Evolutionary conservation across 1,140 invertebrate species (phyloP).

Genomic region (Ectropis grisescens): DNA sequence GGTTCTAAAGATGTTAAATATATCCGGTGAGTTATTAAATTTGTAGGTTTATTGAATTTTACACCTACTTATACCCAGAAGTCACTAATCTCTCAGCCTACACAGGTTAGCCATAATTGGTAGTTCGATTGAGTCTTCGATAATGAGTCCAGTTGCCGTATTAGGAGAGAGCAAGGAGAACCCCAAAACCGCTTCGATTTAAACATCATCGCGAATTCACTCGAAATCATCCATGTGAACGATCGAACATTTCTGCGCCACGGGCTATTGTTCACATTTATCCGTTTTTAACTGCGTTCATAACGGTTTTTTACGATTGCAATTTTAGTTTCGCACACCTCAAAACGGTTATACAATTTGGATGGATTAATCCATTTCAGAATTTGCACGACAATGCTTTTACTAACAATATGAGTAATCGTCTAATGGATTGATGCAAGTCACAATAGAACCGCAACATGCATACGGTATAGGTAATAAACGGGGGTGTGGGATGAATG

Average conservation of each 20-base stretch:
- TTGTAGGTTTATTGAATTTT: not conserved
- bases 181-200: constrained; percentile 8
- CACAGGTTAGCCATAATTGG: constrained; percentile 31
- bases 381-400: constrained; percentile 39
- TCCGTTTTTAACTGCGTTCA: too few relatives aligned
- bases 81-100: constrained; percentile 26
- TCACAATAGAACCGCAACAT: constrained; percentile 52
- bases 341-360: too few relatives aligned
- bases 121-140: constrained; percentile 19
- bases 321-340: too few relatives aligned
- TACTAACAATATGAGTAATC: constrained; percentile 50
- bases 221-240: too few relatives aligned
- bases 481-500: constrained; percentile 55
- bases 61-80: not conserved
- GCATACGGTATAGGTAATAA: constrained; percentile 57
- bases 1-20: too few relatives aligned
- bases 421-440: constrained; percentile 54
- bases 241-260: constrained; percentile 1
- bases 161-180: constrained; percentile 13
- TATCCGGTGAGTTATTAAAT: not conserved
- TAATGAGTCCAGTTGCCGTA: constrained; percentile 32
- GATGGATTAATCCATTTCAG: too few relatives aligned
- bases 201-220: too few relatives aligned
- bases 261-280: too few relatives aligned
- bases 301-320: too few relatives aligned